A percentile compares a stretch with the other conserved stretches of the same genome.
phyloP scores from a whole-genome alignment of 2,797 vertebrate genomes.

The Diceros bicornis region DNA sequence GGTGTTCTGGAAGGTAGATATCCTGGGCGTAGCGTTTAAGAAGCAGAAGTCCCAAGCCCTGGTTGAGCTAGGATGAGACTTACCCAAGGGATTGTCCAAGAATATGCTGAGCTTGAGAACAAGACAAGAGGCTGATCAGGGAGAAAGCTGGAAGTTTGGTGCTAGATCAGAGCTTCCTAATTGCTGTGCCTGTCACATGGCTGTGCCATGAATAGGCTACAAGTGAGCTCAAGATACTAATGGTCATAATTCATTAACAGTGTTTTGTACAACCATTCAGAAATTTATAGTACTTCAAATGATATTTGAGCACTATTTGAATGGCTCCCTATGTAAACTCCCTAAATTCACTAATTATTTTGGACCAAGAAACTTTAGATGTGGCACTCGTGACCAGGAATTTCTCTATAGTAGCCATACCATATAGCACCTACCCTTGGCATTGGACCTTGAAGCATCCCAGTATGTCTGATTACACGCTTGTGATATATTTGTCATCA shows the following conservation, averaged over 20 bases:
- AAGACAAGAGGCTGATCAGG: background rate
- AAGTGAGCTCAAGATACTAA: background rate
- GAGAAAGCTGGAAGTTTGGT: background rate
- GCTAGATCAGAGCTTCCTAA: slow-evolving; percentile 6
- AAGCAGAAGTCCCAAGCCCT: background rate
- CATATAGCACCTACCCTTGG: background rate
- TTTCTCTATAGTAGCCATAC: background rate
- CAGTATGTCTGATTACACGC: background rate
- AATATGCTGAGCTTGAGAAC: background rate
- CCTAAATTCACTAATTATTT: slow-evolving; percentile 45
- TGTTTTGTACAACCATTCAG: slow-evolving; percentile 11
- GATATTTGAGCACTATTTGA: slow-evolving; percentile 9
- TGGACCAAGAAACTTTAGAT: background rate
- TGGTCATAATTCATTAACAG: background rate
- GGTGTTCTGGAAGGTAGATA: background rate
- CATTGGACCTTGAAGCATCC: background rate
- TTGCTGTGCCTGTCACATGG: background rate
- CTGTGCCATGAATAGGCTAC: background rate
- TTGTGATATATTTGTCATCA: background rate
- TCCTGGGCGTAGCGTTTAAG: background rate
- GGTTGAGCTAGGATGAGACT: background rate
- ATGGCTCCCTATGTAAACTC: slow-evolving; percentile 3
- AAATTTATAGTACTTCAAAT: slow-evolving; percentile 21
- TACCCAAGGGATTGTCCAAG: background rate
- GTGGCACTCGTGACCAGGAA: background rate